These are phyloP conservation scores for Bradysia coprophila DNA, from an alignment of 1,140 invertebrate genomes.

Conservation along the genomic window DNA sequence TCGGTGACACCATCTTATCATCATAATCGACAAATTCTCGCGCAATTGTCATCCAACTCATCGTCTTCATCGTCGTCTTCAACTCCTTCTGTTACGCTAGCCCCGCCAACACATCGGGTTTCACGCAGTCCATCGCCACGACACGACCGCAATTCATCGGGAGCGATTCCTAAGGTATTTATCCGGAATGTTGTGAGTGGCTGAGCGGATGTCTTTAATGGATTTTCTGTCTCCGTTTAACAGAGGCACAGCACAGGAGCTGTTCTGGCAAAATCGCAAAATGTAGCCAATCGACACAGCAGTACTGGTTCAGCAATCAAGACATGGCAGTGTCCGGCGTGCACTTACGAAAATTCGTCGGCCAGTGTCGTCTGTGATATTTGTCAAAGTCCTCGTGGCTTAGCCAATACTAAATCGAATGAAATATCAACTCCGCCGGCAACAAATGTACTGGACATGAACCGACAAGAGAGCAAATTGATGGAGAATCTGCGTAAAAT, in stretches of 20 bases:
- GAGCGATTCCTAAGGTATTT: slow-evolving; percentile 15
- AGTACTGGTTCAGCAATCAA: slow-evolving; percentile 8
- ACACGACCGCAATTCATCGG: slow-evolving; percentile 11
- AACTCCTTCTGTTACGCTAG: not conserved
- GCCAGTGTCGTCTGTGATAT: slow-evolving; percentile 56
- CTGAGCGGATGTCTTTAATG: not conserved
- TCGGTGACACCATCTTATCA: not conserved
- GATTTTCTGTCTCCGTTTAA: not conserved
- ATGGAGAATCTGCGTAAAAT: slow-evolving; percentile 65
- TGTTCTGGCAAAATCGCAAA: slow-evolving; percentile 8
- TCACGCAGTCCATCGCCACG: slow-evolving; percentile 25
- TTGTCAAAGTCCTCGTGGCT: slow-evolving; percentile 45
- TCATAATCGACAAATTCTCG: slow-evolving; percentile 4
- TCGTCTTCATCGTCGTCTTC: not conserved
- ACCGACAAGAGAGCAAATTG: slow-evolving; percentile 47
- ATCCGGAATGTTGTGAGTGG: not conserved
- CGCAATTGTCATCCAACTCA: not conserved
- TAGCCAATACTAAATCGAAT: slow-evolving; percentile 19
- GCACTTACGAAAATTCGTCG: slow-evolving; percentile 63
- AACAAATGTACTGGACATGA: slow-evolving; percentile 9
- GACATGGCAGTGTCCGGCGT: slow-evolving; percentile 60
- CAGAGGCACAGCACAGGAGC: slow-evolving; percentile 21
- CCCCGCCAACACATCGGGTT: slow-evolving; percentile 6
- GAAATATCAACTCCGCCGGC: slow-evolving; percentile 2
- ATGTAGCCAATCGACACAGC: slow-evolving; percentile 8